These are phyloP conservation scores for Vanacampus margaritifer DNA, from an alignment of 2,113 vertebrate species.

Conservation along the genomic window DNA sequence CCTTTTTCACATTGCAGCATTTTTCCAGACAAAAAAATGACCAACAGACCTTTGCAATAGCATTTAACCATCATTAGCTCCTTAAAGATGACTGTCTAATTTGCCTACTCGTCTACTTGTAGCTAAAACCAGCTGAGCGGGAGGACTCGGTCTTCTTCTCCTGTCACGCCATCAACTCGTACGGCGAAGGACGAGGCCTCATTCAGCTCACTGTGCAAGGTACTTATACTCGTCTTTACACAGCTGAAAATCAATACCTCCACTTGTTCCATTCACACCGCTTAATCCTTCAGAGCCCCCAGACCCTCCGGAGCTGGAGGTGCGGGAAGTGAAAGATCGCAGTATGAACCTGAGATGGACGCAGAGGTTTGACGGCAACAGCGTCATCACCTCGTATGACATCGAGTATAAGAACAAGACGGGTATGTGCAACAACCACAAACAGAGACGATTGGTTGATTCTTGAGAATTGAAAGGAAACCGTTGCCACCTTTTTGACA, in stretches of 20 bases:
- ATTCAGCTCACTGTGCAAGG: constrained; percentile 99
- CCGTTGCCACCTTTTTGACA: constrained; percentile 39
- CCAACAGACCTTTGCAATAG: background rate
- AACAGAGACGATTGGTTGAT: background rate
- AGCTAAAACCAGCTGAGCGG: constrained; percentile 95
- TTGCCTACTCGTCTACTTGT: constrained; percentile 18
- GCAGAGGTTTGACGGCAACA: constrained; percentile 95
- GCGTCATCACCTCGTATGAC: constrained; percentile 93
- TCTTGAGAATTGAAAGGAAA: background rate
- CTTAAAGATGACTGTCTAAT: constrained; percentile 4
- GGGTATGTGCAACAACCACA: constrained; percentile 62
- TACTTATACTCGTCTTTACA: constrained; percentile 26
- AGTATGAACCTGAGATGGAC: constrained; percentile 99
- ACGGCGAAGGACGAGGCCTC: constrained; percentile 92
- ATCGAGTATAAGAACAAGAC: constrained; percentile 99
- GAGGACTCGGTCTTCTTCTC: constrained; percentile 99
- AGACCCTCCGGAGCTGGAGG: constrained; percentile 93
- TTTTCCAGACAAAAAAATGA: background rate
- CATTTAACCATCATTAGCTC: background rate
- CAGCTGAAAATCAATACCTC: background rate
- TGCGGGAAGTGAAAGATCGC: constrained; percentile 95
- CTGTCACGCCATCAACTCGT: constrained; percentile 98
- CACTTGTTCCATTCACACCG: background rate
- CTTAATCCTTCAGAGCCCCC: constrained; percentile 83
- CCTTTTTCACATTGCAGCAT: background rate